A percentile compares a stretch with the other conserved stretches of the same genome.
Evolutionary conservation across 2,888 invertebrate genomes (phyloP).

Genomic region (Ormyrus thymus): DNA sequence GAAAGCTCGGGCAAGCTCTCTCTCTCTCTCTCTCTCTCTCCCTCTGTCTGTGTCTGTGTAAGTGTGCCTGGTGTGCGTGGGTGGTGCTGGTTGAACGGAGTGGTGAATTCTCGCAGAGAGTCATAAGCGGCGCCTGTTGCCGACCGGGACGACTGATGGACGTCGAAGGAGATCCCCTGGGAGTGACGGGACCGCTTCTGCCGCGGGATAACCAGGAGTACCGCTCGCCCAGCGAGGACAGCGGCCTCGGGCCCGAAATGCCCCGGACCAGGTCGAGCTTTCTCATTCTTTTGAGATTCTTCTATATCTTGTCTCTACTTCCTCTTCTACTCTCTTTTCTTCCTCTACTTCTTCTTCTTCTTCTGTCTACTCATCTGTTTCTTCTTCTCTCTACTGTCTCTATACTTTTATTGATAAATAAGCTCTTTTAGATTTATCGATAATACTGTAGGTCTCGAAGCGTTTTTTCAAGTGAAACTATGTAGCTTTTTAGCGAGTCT

Average conservation of each 20-base stretch:
- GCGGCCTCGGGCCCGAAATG: constrained; percentile 92
- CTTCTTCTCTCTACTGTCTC: constrained; percentile 10
- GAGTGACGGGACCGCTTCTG: constrained; percentile 71
- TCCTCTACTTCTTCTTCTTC: constrained; percentile 55
- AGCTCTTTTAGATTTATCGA: not conserved
- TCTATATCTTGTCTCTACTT: not conserved
- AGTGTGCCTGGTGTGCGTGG: not conserved
- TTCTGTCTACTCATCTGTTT: not conserved
- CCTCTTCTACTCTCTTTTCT: constrained; percentile 49
- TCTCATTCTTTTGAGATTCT: constrained; percentile 27
- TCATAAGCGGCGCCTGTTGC: constrained; percentile 67
- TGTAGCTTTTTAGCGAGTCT: not conserved
- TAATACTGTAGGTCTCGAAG: not conserved
- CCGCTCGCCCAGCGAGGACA: constrained; percentile 94
- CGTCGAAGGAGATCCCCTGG: constrained; percentile 73
- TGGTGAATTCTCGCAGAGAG: constrained; percentile 71
- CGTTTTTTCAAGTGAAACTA: not conserved
- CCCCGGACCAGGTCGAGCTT: constrained; percentile 74
- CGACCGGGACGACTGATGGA: constrained; percentile 73
- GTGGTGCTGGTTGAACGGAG: constrained; percentile 10
- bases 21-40: too few species aligned
- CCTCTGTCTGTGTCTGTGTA: not conserved
- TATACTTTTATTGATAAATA: not conserved
- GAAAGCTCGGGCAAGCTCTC: constrained; percentile 38
- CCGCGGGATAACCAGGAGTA: constrained; percentile 81